These are phyloP conservation scores for Euwallacea similis DNA, from an alignment of 1,140 invertebrate species.

Conservation along the genomic window DNA sequence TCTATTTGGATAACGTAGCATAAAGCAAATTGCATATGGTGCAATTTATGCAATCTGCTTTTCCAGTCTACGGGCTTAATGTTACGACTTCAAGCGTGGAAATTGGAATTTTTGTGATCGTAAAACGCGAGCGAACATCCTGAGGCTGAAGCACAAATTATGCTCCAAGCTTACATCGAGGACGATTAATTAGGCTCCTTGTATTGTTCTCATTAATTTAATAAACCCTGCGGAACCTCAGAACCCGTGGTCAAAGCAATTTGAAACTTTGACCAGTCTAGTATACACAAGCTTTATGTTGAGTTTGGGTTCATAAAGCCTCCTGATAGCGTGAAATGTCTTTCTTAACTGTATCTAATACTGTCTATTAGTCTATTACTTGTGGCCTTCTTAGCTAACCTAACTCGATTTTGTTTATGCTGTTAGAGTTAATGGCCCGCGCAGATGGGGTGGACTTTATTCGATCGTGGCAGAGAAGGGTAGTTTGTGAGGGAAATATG, in stretches of 20 bases:
- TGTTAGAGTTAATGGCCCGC: background rate
- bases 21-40: constrained; percentile 20
- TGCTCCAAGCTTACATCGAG: background rate
- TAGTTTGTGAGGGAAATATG: no score
- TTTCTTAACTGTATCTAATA: background rate
- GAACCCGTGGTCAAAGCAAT: background rate
- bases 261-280: constrained; percentile 3
- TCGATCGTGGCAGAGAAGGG: no score
- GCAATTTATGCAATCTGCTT: constrained; percentile 22
- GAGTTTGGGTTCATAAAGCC: background rate
- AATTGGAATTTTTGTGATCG: background rate
- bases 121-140: background rate
- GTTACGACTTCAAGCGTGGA: background rate
- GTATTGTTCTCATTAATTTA: background rate
- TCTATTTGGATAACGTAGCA: constrained; percentile 18
- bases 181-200: no score
- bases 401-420: constrained; percentile 1
- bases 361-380: constrained; percentile 7
- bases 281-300: background rate
- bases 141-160: background rate
- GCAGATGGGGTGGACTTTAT: no score
- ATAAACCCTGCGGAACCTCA: background rate
- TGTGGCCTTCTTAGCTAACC: constrained; percentile 8
- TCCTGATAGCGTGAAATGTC: constrained; percentile 11
- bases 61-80: constrained; percentile 13